A percentile compares a stretch with the other conserved stretches of the same genome.
These are phyloP conservation scores for Melanocharis versteri DNA, from an alignment of 2,113 vertebrate genomes.

Conservation along the genomic window DNA sequence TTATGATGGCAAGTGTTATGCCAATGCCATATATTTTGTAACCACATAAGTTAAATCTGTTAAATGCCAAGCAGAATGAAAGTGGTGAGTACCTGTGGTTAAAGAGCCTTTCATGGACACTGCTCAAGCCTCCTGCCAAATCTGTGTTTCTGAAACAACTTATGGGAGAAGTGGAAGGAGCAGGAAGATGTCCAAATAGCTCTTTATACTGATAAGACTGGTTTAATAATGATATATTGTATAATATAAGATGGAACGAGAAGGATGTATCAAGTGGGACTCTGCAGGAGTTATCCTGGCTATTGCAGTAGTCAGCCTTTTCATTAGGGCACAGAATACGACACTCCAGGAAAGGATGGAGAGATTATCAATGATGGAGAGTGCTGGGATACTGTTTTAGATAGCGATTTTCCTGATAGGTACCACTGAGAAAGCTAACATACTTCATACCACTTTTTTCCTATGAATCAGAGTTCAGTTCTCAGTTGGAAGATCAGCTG, in stretches of 20 bases:
- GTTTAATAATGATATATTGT: neutral
- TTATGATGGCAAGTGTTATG: neutral
- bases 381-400: neutral
- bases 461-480: neutral
- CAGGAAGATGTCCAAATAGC: neutral
- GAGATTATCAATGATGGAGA: neutral
- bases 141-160: neutral
- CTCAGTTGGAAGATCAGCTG: neutral
- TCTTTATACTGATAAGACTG: neutral
- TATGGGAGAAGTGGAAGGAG: neutral
- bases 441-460: neutral
- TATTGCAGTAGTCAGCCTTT: neutral
- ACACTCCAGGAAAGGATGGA: neutral
- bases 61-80: neutral
- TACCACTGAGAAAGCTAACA: neutral
- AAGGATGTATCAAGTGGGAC: neutral
- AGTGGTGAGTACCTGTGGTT: neutral
- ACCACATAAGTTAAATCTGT: neutral
- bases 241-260: neutral
- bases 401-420: neutral
- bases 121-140: neutral
- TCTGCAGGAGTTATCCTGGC: neutral
- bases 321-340: neutral
- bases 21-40: neutral
- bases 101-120: neutral